Percentiles rank a stretch among this genome's conserved stretches.
Conservation (phyloP, 2,113 vertebrate genomes). For the Alouatta palliata region DNA sequence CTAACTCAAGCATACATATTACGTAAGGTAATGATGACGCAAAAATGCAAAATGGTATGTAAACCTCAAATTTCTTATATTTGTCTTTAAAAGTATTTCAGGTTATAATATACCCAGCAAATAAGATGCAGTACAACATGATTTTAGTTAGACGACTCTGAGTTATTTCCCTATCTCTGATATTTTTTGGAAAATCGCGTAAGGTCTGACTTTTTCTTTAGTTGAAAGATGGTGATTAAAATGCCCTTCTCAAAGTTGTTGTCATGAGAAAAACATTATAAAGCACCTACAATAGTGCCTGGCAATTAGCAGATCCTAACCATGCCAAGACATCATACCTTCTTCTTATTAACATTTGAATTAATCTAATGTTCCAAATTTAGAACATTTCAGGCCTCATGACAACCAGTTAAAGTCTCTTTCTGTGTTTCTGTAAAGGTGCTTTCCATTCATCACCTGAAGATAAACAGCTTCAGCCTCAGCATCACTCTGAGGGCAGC, state of each 20-base stretch:
- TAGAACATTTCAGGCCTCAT: not conserved
- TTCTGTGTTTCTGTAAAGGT: not conserved
- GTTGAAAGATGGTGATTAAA: not conserved
- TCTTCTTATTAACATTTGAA: not conserved
- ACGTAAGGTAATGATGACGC: not conserved
- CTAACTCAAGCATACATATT: not conserved
- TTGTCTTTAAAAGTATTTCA: not conserved
- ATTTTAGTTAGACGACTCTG: not conserved
- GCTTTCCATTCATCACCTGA: not conserved
- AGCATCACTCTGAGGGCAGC: not conserved
- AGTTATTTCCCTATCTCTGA: not conserved
- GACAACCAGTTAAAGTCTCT: not conserved
- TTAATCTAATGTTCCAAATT: not conserved
- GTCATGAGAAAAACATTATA: not conserved
- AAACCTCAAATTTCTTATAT: not conserved
- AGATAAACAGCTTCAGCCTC: not conserved
- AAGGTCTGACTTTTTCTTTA: not conserved
- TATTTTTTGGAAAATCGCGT: not conserved
- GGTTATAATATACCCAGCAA: not conserved
- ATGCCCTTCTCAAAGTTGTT: not conserved
- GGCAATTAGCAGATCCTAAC: not conserved
- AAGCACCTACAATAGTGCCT: not conserved
- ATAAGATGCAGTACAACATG: not conserved
- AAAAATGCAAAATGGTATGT: not conserved
- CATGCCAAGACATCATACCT: not conserved